phyloP scores from a whole-genome alignment of 1,140 invertebrate species.

The Bombus pyrosoma region DNA sequence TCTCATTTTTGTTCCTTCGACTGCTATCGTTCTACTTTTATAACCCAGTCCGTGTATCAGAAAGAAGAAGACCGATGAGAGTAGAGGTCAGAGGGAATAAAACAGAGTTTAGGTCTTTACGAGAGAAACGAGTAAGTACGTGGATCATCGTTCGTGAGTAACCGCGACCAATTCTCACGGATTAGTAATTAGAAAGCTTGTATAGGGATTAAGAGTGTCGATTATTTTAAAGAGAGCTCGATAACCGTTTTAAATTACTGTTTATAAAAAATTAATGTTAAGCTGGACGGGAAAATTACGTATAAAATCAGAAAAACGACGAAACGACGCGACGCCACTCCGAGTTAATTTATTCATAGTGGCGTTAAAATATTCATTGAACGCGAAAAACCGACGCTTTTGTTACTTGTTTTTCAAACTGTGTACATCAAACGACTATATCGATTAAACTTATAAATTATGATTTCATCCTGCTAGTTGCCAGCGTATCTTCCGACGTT shows the following conservation, averaged over 20 bases:
- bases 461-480: not conserved
- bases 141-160: not conserved
- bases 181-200: not conserved
- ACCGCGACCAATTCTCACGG: not conserved
- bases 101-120: not conserved
- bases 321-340: not conserved
- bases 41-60: not conserved
- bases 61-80: conserved; percentile 22
- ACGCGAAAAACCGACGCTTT: conserved; percentile 37
- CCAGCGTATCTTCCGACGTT: not conserved
- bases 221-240: not conserved
- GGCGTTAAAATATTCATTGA: conserved; percentile 66
- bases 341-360: conserved; percentile 65
- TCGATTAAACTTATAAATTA: conserved; percentile 2
- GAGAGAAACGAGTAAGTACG: not conserved
- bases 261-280: not conserved
- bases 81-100: not conserved
- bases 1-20: conserved; percentile 44
- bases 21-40: conserved; percentile 25
- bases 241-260: not conserved
- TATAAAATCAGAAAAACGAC: too few species aligned
- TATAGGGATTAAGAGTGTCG: not conserved
- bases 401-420: conserved; percentile 1
- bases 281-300: not conserved
- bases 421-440: not conserved